Evolutionary conservation across 2,113 vertebrate species (phyloP).

Genomic region (Acrocephalus kingi): DNA sequence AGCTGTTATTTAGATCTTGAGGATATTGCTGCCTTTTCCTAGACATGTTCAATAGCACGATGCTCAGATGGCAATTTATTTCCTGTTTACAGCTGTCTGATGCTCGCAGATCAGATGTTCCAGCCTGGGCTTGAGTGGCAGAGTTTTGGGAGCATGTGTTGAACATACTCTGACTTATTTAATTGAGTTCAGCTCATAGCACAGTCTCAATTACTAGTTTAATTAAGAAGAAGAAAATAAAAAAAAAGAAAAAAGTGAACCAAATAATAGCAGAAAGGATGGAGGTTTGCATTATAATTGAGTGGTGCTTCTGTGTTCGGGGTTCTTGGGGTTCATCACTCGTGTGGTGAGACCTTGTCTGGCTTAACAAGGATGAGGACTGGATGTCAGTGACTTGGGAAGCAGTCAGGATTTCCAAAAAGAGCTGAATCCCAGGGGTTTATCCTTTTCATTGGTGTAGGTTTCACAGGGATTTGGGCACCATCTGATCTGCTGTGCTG

Average conservation of each 20-base stretch:
- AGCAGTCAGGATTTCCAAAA: background rate
- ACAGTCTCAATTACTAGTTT: conserved; percentile 15
- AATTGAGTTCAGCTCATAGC: conserved; percentile 18
- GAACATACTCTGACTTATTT: background rate
- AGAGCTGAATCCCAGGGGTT: background rate
- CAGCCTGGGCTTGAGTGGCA: background rate
- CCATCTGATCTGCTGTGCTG: background rate
- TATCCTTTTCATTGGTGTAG: background rate
- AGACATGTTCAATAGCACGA: background rate
- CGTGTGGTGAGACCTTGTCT: background rate
- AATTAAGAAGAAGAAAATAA: background rate
- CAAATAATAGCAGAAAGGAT: background rate
- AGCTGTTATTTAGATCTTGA: background rate
- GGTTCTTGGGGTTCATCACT: background rate
- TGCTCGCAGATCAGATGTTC: background rate
- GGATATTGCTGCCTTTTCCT: background rate
- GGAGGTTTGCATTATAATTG: background rate
- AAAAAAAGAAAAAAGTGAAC: background rate
- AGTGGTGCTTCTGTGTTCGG: background rate
- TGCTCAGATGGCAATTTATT: background rate
- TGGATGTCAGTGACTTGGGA: background rate
- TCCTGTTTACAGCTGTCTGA: background rate
- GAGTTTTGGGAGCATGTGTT: background rate
- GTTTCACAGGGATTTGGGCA: background rate
- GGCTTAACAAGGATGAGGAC: background rate